Base-by-base conservation (phyloP, 2,113 vertebrate species). In the Entelurus aequoreus region DNA sequence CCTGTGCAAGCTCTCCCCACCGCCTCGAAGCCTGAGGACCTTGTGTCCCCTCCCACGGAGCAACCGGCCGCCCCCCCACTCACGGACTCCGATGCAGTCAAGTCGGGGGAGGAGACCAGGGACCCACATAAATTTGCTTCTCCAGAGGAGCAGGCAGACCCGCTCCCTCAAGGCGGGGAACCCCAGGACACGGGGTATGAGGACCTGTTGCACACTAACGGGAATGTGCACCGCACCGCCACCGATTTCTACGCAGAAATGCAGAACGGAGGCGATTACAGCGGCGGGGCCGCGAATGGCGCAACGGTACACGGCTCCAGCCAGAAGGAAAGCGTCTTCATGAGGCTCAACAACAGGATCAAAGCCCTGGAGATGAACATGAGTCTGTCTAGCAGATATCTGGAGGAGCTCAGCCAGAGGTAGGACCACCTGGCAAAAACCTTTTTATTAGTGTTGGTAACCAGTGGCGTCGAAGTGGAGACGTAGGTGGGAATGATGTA, bases 351-450 rank as follows among this genome's bases (percentile, higher is more conserved):
- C 83, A 99, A 99, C 84, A 90, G 97, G 58, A 99, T 99, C 78
- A 98, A 98, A 88, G 94, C 97, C 65, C 84, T 99, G 70, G 97
- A 99, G 86, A 95, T 99, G 82, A 99, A 99, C 86, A 97, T 99
- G 96, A 98, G 95, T 58, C 93, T 99, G 62, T 98, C 96, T 78
- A 92, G 97, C 82, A 94, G 97, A 75, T 99, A 99, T 58, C 82
- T 99, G 72, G 97, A 99, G 67, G 96, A 99, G 66, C 95, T 99
- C 67, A 99, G 97, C 71, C 97, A 98, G 89, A 95, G 97, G 97
- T 99, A 59, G 70, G 53, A 8, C n/a, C 28, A 28, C 37, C 36
- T 19, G 15, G n/a, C 48, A 42, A 13, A 52, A 7, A 36, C 10
- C 9, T 38, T 44, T 6, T 4, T 51, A 35, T 48, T 4, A 19